Evolutionary conservation across 2,113 vertebrate genomes (phyloP).

Genomic region (Trematocara stigmaticum): DNA sequence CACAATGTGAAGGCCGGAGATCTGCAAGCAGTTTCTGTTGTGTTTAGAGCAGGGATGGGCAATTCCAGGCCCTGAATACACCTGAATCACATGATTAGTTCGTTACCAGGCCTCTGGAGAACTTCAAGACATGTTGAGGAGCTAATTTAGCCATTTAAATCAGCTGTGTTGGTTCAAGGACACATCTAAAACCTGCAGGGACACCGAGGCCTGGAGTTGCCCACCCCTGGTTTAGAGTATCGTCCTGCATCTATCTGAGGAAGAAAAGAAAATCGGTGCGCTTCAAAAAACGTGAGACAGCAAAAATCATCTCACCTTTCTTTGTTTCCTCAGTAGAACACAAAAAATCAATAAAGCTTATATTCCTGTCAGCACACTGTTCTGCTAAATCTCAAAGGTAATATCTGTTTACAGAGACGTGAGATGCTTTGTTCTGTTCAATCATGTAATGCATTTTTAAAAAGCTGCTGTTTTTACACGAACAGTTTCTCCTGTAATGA

Average conservation of each 20-base stretch:
- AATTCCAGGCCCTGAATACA: accelerated
- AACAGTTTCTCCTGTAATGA: neutral
- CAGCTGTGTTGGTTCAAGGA: neutral
- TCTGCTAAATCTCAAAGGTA: neutral
- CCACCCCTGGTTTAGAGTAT: neutral
- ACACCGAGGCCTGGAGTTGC: accelerated
- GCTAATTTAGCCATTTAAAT: neutral
- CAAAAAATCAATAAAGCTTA: neutral
- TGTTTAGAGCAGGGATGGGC: neutral
- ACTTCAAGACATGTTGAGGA: neutral
- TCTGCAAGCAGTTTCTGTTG: neutral
- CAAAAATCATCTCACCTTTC: neutral
- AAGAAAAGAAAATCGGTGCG: neutral
- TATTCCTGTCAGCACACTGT: neutral
- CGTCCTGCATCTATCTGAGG: neutral
- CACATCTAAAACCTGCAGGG: neutral
- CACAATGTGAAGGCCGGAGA: neutral
- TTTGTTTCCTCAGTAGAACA: neutral
- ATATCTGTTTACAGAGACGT: accelerated
- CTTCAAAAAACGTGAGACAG: neutral
- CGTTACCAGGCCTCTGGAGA: accelerated
- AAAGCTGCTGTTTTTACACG: neutral
- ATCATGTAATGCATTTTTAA: neutral
- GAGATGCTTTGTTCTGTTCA: neutral
- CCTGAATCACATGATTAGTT: neutral